Percentiles rank a stretch among this genome's conserved stretches.
Conservation (phyloP, 92 coral and sea anemone species). For the Anthopleura xanthogrammica region DNA sequence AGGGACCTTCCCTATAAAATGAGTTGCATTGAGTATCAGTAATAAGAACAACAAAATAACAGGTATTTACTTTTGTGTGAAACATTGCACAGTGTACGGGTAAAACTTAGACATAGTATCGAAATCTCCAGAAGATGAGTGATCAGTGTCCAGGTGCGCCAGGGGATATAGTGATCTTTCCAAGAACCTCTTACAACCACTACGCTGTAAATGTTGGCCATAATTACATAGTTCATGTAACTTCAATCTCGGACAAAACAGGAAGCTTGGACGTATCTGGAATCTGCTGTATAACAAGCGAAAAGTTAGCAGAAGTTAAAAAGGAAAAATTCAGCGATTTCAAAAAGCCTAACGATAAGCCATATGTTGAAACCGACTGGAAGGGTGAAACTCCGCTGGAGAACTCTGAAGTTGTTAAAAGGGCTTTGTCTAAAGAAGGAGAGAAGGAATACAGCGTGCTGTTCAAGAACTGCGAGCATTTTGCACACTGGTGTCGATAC, state of each 20-base stretch:
- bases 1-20: no score
- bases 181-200: not conserved
- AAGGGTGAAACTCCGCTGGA: not conserved
- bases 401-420: not conserved
- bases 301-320: not conserved
- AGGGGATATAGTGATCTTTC: not conserved
- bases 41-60: no score
- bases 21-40: no score
- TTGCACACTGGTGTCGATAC: not conserved
- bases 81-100: no score
- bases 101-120: no score
- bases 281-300: not conserved
- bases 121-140: not conserved
- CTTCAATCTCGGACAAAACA: not conserved
- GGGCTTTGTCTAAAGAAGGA: not conserved
- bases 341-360: not conserved
- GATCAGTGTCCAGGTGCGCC: not conserved
- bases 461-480: not conserved
- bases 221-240: not conserved
- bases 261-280: not conserved
- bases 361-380: not conserved
- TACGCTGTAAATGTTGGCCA: not conserved
- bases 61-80: no score
- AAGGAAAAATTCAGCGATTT: not conserved
- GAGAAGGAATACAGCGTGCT: not conserved